Base-by-base conservation (phyloP, 2,113 vertebrate species). In the Dasyornis broadbenti region DNA sequence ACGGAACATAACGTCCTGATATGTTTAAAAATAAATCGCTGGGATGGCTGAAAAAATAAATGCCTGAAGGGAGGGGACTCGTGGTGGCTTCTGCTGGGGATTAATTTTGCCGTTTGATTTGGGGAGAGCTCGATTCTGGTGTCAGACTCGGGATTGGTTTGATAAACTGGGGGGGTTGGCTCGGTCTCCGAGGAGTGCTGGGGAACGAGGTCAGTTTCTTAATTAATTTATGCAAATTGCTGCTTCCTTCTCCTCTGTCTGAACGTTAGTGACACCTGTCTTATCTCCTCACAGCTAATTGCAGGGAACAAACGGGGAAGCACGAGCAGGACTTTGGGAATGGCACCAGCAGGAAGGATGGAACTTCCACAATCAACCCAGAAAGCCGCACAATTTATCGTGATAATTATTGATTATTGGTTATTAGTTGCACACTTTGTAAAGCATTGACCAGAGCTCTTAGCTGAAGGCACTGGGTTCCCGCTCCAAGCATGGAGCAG, bases 21-120 rank as follows among this genome's bases (percentile, higher is more conserved):
- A 96, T 94, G 95, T 96, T 97, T 97, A 97, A 97, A 97, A 97
- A 96, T 97, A 97, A 97, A 96, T 96, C 68, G 47, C 94, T 89
- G 86, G 96, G 95, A 94, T 26, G 78, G 90, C 90, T 94, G 81
- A 88, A 86, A 73, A 95, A 94, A 93, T 66, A 95, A 96, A 93
- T 86, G 82, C 89, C 47, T 83, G 94, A 65, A 94, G 92, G 53
- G 82, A 65, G 78, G 91, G 80, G 92, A 59, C 82, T 93, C 9
- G 24, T n/a, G 76, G 68, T n/a, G 77, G 72, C 33, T 88, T 86
- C 60, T 75, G 56, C 83, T 37, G 89, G 30, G 89, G 86, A 93
- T 90, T 93, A 60, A 40, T 77, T 89, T 23, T 81, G 95, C 83
- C 23, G 1, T 52, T 78, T 17, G 68, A 26, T 90, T 92, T 89